A percentile compares a stretch with the other conserved stretches of the same genome.
phyloP scores from a whole-genome alignment of 2,113 vertebrate genomes.

The Cervus canadensis region DNA sequence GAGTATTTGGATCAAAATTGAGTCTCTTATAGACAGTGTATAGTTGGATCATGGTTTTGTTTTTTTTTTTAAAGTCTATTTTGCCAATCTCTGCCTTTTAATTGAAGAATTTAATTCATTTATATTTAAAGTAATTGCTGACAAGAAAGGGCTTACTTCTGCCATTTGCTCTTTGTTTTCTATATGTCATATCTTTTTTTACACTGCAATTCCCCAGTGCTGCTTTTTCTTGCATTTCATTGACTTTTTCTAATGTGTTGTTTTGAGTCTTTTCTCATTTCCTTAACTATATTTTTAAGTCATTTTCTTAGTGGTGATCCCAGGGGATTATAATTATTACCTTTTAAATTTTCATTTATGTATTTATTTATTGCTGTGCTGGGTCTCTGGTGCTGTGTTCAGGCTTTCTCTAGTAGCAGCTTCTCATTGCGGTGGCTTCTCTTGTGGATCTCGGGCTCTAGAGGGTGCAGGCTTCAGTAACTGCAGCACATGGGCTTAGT shows the following conservation, averaged over 20 bases:
- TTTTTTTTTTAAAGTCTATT: background rate
- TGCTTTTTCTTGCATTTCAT: background rate
- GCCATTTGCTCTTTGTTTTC: background rate
- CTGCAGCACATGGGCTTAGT: background rate
- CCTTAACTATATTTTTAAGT: background rate
- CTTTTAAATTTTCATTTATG: background rate
- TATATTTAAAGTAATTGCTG: background rate
- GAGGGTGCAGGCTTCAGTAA: background rate
- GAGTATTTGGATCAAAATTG: background rate
- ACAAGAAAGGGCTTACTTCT: background rate
- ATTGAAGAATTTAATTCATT: background rate
- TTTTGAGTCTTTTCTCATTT: background rate
- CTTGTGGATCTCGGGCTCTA: fast-evolving
- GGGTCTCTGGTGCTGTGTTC: background rate
- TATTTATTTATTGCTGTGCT: background rate
- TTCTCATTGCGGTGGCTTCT: background rate
- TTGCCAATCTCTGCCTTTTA: background rate
- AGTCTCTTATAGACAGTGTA: background rate
- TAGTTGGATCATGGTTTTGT: background rate
- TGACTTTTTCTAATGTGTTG: background rate
- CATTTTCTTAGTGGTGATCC: background rate
- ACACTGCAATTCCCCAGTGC: background rate
- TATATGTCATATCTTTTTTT: background rate
- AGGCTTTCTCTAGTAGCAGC: background rate
- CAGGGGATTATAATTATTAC: background rate